Base-by-base conservation (phyloP, 2,797 vertebrate genomes). In the Lithobates sylvaticus region DNA sequence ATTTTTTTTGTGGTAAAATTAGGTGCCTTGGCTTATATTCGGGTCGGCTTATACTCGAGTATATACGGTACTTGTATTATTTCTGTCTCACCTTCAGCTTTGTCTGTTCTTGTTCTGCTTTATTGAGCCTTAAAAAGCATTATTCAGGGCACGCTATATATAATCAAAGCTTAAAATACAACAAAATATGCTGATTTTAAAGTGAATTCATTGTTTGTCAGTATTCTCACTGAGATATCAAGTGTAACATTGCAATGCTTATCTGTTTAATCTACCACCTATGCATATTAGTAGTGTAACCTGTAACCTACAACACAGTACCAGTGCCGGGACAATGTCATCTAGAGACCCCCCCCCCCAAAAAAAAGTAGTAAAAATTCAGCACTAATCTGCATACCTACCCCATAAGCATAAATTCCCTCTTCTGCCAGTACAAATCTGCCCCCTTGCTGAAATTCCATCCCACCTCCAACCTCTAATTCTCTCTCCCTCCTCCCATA, bases 141-240 rank as follows among this genome's bases (percentile, higher is more conserved):
- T 61, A 50, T 26, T 71, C 76, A 76, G 76, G 47, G 78, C 84
- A 86, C 34, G 84, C 84, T 86, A 81, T 75, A 81, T 73, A 69
- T 16, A 5, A 39, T 29, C 18, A 39, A 18, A 32, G 32, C 4
- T 16, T 7, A 4, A 61, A 61, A 61, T 61, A 61, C 18, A 61
- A 61, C 8, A 5, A 58, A 58, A 58, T 58, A 58, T 58, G 50
- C 50, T 58, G 50, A 7, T 18, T 58, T 18, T 58, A 58, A 23
- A 23, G 16, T 1, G 42, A 47, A 21, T 26, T 26, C 29, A 18
- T 79, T 5, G n/a, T 21, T 39, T 67, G 10, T 50, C 12, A 10
- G 12, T 0, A n/a, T 26, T 78, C 32, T 61, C 21, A 23, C 23
- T 26, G n/a, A 42, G 42, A 78, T 78, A 39, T 65, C 58, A 78